These are phyloP conservation scores for Halcyon smyrnensis DNA, from an alignment of 2,797 vertebrate species.

Conservation along the genomic window DNA sequence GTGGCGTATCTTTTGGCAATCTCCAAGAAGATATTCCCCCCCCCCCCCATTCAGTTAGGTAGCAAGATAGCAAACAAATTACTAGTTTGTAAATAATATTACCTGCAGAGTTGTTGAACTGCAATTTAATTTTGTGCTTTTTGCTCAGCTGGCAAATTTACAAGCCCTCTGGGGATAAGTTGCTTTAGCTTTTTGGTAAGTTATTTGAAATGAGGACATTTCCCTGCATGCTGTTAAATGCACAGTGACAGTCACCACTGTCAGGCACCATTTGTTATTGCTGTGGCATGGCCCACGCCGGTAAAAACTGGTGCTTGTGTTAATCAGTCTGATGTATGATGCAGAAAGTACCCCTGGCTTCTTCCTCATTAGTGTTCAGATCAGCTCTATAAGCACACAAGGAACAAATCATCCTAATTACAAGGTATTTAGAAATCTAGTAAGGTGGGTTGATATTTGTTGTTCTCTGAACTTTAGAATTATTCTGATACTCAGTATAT, in stretches of 20 bases:
- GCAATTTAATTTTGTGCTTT: not conserved
- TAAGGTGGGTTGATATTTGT: not conserved
- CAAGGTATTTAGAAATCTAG: not conserved
- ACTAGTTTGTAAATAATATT: not conserved
- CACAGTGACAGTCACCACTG: not conserved
- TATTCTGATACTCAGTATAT: not conserved
- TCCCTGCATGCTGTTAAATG: not conserved
- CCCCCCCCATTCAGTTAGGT: no score
- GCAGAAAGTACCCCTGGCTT: not conserved
- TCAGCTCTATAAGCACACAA: not conserved
- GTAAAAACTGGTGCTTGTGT: not conserved
- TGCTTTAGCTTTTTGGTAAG: not conserved
- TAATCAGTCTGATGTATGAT: not conserved
- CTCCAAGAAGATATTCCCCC: not conserved
- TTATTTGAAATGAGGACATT: not conserved
- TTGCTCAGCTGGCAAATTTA: not conserved
- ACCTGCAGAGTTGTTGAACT: not conserved
- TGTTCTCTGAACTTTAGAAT: slow-evolving; percentile 18
- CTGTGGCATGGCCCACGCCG: not conserved
- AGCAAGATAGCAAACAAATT: not conserved
- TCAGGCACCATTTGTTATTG: not conserved
- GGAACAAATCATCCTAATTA: not conserved
- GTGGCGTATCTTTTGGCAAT: not conserved
- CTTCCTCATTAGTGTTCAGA: not conserved
- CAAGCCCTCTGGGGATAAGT: not conserved